These are phyloP conservation scores for Apocheima hispidaria DNA, from an alignment of 2,888 invertebrate genomes.

Conservation along the genomic window DNA sequence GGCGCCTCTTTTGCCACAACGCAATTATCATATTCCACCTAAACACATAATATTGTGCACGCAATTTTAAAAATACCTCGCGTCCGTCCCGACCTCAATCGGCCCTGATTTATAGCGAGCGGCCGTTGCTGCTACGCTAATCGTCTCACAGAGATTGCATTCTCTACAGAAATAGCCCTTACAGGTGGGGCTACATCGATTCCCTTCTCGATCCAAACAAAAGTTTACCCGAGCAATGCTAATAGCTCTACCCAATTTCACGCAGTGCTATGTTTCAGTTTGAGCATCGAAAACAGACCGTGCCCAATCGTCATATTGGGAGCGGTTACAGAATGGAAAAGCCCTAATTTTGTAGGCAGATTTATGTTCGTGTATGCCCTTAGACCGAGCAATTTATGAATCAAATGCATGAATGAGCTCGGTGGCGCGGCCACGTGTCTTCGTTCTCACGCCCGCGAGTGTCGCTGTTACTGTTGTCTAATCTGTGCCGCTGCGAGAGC, in stretches of 20 bases:
- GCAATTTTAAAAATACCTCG: conserved; percentile 85
- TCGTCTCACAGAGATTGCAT: conserved; percentile 61
- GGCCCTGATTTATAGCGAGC: conserved; percentile 77
- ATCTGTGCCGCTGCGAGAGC: conserved; percentile 56
- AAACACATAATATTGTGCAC: conserved; percentile 86
- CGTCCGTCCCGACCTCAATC: conserved; percentile 81
- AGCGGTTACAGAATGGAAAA: conserved; percentile 13
- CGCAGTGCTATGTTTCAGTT: conserved; percentile 10
- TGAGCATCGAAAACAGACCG: conserved; percentile 13
- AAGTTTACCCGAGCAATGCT: not conserved
- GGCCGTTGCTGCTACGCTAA: conserved; percentile 58
- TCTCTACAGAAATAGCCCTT: conserved; percentile 50
- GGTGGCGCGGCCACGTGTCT: conserved; percentile 74
- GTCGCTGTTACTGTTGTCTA: conserved; percentile 28
- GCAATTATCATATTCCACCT: conserved; percentile 86
- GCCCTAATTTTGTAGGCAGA: conserved; percentile 34
- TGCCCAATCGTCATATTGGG: conserved; percentile 21
- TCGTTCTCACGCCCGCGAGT: conserved; percentile 77
- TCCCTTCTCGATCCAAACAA: not conserved
- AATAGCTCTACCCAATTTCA: conserved; percentile 1
- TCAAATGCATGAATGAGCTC: conserved; percentile 84
- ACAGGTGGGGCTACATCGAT: not conserved
- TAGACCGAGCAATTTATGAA: conserved; percentile 76
- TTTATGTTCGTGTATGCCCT: conserved; percentile 53
- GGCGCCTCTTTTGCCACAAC: conserved; percentile 76